Conservation (phyloP, 2,113 vertebrate species). For the Boleophthalmus pectinirostris region DNA sequence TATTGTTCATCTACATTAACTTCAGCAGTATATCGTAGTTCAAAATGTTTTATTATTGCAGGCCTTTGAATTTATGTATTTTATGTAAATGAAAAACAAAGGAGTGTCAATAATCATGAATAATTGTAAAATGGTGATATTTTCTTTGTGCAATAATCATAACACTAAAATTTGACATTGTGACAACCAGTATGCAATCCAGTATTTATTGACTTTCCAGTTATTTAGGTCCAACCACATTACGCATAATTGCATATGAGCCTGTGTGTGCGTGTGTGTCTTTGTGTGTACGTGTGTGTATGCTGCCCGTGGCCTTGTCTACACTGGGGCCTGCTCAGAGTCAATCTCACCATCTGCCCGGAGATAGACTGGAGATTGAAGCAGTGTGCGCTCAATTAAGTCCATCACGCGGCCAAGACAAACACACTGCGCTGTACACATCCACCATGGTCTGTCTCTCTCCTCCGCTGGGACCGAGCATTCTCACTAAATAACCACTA, state of each 20-base stretch:
- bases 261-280: not conserved
- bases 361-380: constrained; percentile 69
- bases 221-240: not conserved
- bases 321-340: constrained; percentile 61
- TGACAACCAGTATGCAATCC: not conserved
- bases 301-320: constrained; percentile 54
- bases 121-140: not conserved
- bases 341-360: constrained; percentile 71
- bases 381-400: constrained; percentile 74
- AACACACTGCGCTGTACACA: constrained; percentile 61
- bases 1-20: too few species aligned
- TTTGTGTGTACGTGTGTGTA: not conserved
- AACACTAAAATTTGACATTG: not conserved
- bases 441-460: constrained; percentile 56
- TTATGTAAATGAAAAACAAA: too few species aligned
- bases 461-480: constrained; percentile 33
- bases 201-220: not conserved
- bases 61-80: too few species aligned
- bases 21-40: too few species aligned
- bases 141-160: not conserved
- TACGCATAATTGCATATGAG: constrained; percentile 15
- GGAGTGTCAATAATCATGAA: not conserved
- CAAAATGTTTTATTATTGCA: too few species aligned
- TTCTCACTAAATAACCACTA: constrained; percentile 34
- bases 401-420: constrained; percentile 68